Evolutionary conservation across 1,140 invertebrate species (phyloP), one percentile per base, ranked within the genome.

Genomic region (Drosophila pseudoobscura): DNA sequence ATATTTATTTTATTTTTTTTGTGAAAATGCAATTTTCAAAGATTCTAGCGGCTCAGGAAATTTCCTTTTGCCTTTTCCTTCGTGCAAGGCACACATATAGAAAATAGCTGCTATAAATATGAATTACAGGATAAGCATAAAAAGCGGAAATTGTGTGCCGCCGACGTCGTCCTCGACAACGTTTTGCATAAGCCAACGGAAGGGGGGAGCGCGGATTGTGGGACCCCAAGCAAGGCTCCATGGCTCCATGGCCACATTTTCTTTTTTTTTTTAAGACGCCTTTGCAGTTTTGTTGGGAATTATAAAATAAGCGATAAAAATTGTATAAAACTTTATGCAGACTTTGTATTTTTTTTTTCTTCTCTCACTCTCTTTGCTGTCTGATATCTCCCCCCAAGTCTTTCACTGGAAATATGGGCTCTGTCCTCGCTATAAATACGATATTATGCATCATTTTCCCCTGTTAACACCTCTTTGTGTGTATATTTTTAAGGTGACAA

Each of bases 51-150:
- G 71, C 75, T 53, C 73, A 87, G 77, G 74, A 68, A 78, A 66
- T 65, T 73, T 57, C 80, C 44, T 43, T 56, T 57, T 63, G 59
- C 62, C 62, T 51, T 39, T 39, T 4, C 35, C 4, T 35, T 39
- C 35, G 11, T 39, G 3, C 35, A 39, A 3, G 35, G 3, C 31
- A 56, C 54, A 49, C 24, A 44, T 78, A 77, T 75, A 79, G 74
- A 87, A 87, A 39, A 83, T 83, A 89, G 83, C 83, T 79, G 79
- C 79, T 88, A 89, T 88, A 88, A 88, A 88, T 88, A 88, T 89
- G 83, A 88, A 88, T 88, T 88, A 88, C 83, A 84, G 84, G 83
- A 88, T 88, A 88, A 88, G 83, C 83, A 84, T 84, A 88, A 88
- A 89, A 88, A 79, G 78, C 84, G 84, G 84, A 88, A 88, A 88